Evolutionary conservation across 2,113 vertebrate species (phyloP).

Genomic region (Toxotes jaculatrix): DNA sequence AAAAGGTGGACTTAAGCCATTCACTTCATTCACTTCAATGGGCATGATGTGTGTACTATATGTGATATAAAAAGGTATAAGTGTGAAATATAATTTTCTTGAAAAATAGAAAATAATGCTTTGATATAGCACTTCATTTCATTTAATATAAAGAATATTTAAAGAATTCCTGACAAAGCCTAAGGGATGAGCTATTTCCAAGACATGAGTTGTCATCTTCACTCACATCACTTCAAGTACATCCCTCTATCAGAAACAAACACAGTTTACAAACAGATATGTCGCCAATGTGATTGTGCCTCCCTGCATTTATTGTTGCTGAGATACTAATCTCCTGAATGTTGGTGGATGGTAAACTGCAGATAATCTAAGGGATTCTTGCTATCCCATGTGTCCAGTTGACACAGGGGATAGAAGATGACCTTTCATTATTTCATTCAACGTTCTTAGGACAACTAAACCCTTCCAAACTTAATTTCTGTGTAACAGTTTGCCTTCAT

Average conservation of each 20-base stretch:
- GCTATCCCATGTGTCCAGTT: not conserved
- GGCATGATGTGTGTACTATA: not conserved
- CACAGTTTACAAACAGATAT: not conserved
- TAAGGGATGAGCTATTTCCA: conserved; percentile 16
- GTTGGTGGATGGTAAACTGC: not conserved
- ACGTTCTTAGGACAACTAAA: not conserved
- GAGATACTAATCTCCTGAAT: not conserved
- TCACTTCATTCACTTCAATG: too few relatives aligned
- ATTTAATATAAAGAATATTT: not conserved
- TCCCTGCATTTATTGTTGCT: not conserved
- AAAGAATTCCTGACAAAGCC: not conserved
- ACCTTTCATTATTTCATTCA: not conserved
- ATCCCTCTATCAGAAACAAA: not conserved
- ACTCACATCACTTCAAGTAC: conserved; percentile 24
- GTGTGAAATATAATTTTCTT: too few relatives aligned
- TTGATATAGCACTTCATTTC: not conserved
- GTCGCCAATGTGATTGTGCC: not conserved
- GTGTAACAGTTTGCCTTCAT: not conserved
- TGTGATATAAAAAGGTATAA: not conserved
- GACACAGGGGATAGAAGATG: not conserved
- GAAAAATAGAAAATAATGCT: not conserved
- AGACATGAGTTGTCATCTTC: conserved; percentile 23
- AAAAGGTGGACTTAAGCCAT: not conserved
- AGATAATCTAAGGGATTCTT: not conserved
- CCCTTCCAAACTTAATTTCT: not conserved